phyloP scores from a whole-genome alignment of 2,113 vertebrate species.

The Dicaeum eximium region DNA sequence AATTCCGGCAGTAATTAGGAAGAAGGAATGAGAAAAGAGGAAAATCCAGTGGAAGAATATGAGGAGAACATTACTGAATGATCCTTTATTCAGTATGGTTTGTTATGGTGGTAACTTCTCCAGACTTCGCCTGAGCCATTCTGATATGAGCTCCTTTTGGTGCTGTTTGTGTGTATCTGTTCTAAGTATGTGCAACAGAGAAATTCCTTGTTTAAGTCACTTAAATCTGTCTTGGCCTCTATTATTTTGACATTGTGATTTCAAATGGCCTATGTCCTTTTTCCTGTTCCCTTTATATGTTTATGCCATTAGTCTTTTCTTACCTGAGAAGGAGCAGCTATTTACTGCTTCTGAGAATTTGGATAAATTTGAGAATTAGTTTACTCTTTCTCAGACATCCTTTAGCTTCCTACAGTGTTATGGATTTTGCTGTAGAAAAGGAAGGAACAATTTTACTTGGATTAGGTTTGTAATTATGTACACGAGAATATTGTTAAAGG shows the following conservation, averaged over 20 bases:
- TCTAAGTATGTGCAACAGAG: not conserved
- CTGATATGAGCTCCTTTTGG: not conserved
- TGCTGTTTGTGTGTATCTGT: not conserved
- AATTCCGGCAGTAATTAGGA: not conserved
- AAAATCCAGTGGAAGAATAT: not conserved
- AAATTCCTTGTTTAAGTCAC: not conserved
- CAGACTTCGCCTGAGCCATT: not conserved
- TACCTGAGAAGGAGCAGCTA: not conserved
- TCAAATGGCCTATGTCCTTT: not conserved
- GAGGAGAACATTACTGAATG: not conserved
- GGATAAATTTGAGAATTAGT: not conserved
- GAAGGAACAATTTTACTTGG: not conserved
- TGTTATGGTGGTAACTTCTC: not conserved
- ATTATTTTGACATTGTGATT: not conserved
- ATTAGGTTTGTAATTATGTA: not conserved
- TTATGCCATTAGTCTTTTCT: not conserved
- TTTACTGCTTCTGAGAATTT: not conserved
- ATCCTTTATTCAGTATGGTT: not conserved
- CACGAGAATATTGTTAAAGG: not conserved
- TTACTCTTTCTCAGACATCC: not conserved
- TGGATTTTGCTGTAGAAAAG: not conserved
- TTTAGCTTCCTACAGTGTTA: not conserved
- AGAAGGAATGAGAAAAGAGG: not conserved
- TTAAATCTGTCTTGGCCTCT: not conserved
- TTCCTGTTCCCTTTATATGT: not conserved